Percentiles rank a stretch among this genome's conserved stretches.
Evolutionary conservation across 2,888 invertebrate species (phyloP).

Genomic region (Diabrotica balteata): DNA sequence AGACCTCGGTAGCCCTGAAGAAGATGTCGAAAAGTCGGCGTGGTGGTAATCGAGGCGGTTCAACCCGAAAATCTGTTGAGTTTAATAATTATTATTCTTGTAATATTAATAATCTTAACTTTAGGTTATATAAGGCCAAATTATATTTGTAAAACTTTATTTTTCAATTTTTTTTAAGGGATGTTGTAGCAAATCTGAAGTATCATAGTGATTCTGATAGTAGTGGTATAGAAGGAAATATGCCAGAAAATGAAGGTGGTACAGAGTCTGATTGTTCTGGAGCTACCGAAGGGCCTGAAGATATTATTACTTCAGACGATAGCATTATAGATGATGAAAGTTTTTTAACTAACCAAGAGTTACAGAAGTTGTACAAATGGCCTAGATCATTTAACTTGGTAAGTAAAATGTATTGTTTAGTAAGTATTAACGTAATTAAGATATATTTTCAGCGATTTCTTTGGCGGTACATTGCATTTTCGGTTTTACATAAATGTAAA

Average conservation of each 20-base stretch:
- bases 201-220: slow-evolving; percentile 72
- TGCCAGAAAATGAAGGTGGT: slow-evolving; percentile 56
- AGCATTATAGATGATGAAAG: slow-evolving; percentile 85
- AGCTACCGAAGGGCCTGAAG: slow-evolving; percentile 74
- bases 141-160: too few species aligned
- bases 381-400: slow-evolving; percentile 66
- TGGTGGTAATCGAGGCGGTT: too few species aligned
- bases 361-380: slow-evolving; percentile 64
- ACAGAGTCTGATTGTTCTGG: slow-evolving; percentile 63
- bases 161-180: slow-evolving; percentile 60
- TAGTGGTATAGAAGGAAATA: slow-evolving; percentile 62
- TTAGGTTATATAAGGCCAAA: too few species aligned
- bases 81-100: too few species aligned
- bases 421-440: too few species aligned
- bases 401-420: slow-evolving; percentile 30
- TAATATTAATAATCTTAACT: too few species aligned
- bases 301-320: slow-evolving; percentile 65
- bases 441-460: too few species aligned
- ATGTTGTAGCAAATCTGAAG: slow-evolving; percentile 70
- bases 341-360: slow-evolving; percentile 59
- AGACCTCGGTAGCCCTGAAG: too few species aligned
- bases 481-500: too few species aligned
- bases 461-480: too few species aligned
- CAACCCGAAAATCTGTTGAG: too few species aligned
- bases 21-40: too few species aligned